phyloP scores from a whole-genome alignment of 2,888 invertebrate genomes.

The Eilema caniola region DNA sequence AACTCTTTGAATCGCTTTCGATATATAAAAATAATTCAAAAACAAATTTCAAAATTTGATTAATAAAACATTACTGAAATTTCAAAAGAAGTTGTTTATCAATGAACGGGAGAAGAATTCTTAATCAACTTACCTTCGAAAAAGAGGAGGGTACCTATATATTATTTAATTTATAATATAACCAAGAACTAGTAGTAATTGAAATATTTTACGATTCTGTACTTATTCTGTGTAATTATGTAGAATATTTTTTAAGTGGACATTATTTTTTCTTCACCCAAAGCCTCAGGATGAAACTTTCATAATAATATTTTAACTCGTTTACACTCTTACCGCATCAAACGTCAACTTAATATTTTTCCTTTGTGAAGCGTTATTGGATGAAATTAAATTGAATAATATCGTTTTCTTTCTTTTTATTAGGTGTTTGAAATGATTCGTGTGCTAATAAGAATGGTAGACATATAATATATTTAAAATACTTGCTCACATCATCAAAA shows the following conservation, averaged over 20 bases:
- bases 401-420: background rate
- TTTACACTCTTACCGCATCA: slow-evolving; percentile 6
- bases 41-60: too few species aligned
- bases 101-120: background rate
- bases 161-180: too few species aligned
- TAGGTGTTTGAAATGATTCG: background rate
- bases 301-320: slow-evolving; percentile 6
- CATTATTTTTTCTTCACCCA: slow-evolving; percentile 4
- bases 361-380: background rate
- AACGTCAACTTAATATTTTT: slow-evolving; percentile 4
- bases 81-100: background rate
- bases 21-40: too few species aligned
- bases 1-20: background rate
- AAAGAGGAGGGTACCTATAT: too few species aligned
- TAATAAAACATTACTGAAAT: too few species aligned
- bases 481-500: background rate
- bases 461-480: background rate
- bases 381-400: background rate
- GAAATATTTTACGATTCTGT: background rate
- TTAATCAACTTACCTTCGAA: background rate
- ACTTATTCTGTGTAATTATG: background rate
- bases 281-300: background rate
- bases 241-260: slow-evolving; percentile 5
- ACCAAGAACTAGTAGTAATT: too few species aligned
- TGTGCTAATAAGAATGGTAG: background rate